phyloP scores from a whole-genome alignment of 35 echinoderm and acorn worm species.

The Strongylocentrotus purpuratus region DNA sequence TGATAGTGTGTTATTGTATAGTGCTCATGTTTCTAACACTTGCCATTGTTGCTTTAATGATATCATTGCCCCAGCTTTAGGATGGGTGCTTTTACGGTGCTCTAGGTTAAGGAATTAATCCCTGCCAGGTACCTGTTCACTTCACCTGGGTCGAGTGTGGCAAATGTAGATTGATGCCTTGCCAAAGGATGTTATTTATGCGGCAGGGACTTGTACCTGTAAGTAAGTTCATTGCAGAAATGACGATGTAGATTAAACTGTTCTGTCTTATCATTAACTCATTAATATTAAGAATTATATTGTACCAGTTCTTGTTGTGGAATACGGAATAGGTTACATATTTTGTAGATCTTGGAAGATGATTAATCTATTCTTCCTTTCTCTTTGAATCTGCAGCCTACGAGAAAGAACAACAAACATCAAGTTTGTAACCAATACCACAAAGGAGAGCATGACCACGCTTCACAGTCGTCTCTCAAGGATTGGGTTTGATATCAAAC shows the following conservation, averaged over 20 bases:
- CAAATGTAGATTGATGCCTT: no score
- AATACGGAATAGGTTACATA: background rate
- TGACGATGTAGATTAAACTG: background rate
- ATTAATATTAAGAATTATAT: background rate
- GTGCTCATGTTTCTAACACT: no score
- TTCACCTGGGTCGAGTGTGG: no score
- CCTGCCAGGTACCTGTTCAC: no score
- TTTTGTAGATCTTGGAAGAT: background rate
- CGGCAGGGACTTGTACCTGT: background rate
- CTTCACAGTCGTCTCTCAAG: constrained; percentile 72
- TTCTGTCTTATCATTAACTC: background rate
- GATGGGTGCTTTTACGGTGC: no score
- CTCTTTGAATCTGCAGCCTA: constrained; percentile 53
- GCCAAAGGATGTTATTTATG: background rate
- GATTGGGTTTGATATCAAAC: constrained; percentile 80
- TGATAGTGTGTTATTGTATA: no score
- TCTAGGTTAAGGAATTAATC: no score
- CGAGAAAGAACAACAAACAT: constrained; percentile 64
- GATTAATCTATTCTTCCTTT: constrained; percentile 21
- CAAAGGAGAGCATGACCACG: constrained; percentile 85
- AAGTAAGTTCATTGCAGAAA: background rate
- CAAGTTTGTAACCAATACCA: constrained; percentile 99
- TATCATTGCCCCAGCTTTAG: no score
- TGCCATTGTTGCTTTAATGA: no score
- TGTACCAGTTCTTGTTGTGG: background rate